Percentiles rank a stretch among this genome's conserved stretches.
Evolutionary conservation across 2,113 vertebrate species (phyloP).

Genomic region (Sylvietta virens): DNA sequence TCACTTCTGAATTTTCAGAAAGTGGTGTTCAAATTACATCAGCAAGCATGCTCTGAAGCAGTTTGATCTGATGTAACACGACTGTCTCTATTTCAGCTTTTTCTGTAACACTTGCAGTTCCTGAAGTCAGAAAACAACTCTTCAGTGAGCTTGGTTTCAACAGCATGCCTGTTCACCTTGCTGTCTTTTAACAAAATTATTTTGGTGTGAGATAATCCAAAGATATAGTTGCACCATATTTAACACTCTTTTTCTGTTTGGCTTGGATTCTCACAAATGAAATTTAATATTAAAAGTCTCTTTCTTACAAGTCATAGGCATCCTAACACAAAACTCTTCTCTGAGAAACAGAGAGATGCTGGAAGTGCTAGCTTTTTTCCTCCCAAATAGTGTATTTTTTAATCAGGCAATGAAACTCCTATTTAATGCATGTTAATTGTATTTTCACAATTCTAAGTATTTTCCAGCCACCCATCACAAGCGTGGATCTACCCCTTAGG

Average conservation of each 20-base stretch:
- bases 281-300: background rate
- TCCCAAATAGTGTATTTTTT: accelerated
- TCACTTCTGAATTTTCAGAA: background rate
- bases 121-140: background rate
- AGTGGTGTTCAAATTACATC: background rate
- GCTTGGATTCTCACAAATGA: background rate
- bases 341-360: background rate
- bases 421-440: background rate
- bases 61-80: background rate
- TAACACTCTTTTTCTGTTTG: background rate
- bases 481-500: background rate
- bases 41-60: background rate
- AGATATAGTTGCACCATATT: background rate
- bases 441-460: background rate
- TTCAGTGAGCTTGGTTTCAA: background rate
- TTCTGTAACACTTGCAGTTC: background rate
- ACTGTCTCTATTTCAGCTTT: background rate
- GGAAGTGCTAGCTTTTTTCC: background rate
- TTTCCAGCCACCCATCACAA: background rate
- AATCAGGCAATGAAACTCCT: background rate
- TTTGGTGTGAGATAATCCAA: background rate
- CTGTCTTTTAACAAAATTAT: background rate
- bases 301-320: background rate
- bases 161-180: background rate
- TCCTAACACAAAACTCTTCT: background rate